Evolutionary conservation across 2,113 vertebrate genomes (phyloP), one percentile per base, ranked within the genome.

Genomic region (Tachycineta bicolor): DNA sequence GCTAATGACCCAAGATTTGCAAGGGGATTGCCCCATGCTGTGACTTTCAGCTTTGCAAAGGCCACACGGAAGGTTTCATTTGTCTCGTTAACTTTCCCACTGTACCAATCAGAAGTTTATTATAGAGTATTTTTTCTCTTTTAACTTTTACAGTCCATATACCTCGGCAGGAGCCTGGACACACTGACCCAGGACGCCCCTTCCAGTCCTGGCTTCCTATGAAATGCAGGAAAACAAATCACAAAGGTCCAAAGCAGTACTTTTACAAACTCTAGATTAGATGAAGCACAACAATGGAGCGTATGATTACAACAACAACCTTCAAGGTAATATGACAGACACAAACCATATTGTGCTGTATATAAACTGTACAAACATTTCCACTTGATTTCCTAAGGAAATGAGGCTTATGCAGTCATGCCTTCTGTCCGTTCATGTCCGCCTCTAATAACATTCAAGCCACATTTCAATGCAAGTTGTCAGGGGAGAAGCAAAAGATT

Each of bases 141-240:
- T 97, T 94, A 97, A 94, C 84, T 96, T 97, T 95, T 96, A 95
- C 94, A 96, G 94, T 89, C 92, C 97, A 95, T 91, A 59, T 83
- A 97, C 90, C 97, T 96, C 83, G 1, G 94, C 86, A 87, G 92
- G 89, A 95, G 90, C 80, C 79, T 44, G 73, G 64, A 47, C 89
- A 95, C 64, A 23, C 29, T 83, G 89, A 97, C 89, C 91, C 94
- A 83, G 76, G 86, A 89, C 1, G 14, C 59, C 91, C 86, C 89
- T 96, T 93, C 56, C 73, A 74, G 80, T 58, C 47, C 64, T 50
- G 24, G 18, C 43, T 53, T 92, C 90, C 87, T 82, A 12, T 62
- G 86, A 97, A 86, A 97, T 90, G 78, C 77, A 89, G 67, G 87
- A 96, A 90, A 90, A 83, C 60, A 89, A 95, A 78, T 90, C 84